Percentiles rank a stretch among this genome's conserved stretches.
phyloP scores from a whole-genome alignment of 35 echinoderm and acorn worm genomes.

The Ophiothrix spiculata region DNA sequence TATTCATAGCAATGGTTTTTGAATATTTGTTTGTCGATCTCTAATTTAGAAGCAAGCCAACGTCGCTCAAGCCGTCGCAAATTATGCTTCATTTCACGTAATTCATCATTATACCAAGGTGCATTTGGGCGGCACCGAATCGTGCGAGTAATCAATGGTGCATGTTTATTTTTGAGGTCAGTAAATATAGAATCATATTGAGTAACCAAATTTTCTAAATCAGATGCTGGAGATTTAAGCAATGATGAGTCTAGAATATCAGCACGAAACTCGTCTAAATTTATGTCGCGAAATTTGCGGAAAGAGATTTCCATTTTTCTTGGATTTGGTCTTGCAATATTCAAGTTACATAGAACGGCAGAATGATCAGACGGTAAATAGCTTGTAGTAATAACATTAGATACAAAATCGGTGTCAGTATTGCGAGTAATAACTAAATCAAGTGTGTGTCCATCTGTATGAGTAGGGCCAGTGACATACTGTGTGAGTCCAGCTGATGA shows the following conservation, averaged over 20 bases:
- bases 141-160: constrained; percentile 37
- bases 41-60: not conserved
- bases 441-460: constrained; percentile 51
- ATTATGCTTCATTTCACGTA: constrained; percentile 24
- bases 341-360: constrained; percentile 40
- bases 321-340: constrained; percentile 35
- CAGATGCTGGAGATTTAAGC: constrained; percentile 30
- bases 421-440: constrained; percentile 29
- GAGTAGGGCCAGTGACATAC: constrained; percentile 49
- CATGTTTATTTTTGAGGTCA: constrained; percentile 41
- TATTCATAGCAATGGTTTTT: constrained; percentile 13
- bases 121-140: constrained; percentile 54
- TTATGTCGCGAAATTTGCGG: constrained; percentile 51
- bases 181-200: constrained; percentile 37
- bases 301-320: constrained; percentile 26
- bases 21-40: constrained; percentile 27
- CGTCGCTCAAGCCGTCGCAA: constrained; percentile 17
- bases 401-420: no score
- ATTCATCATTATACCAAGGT: constrained; percentile 52
- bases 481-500: constrained; percentile 27
- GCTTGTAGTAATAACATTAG: constrained; percentile 28
- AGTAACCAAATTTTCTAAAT: not conserved
- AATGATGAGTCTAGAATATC: constrained; percentile 46
- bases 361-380: constrained; percentile 59
- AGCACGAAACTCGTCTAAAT: constrained; percentile 42